Evolutionary conservation across 2,113 vertebrate genomes (phyloP), one percentile per base, ranked within the genome.

Genomic region (Mormoops blainvillei): DNA sequence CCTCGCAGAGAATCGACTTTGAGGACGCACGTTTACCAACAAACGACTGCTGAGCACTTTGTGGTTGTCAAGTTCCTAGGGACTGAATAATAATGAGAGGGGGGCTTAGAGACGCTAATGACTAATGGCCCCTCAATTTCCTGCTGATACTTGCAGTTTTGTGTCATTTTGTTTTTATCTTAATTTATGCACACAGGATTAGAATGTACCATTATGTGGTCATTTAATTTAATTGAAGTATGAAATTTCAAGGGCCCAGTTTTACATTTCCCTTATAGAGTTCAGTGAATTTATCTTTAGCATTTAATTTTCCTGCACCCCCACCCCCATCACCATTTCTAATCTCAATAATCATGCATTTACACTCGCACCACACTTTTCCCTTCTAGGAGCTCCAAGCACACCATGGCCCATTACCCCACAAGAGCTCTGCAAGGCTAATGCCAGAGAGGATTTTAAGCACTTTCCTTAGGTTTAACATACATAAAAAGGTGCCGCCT

Each of bases 121-220:
- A 97, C 94, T 97, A 97, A 96, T 91, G 95, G 95, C 91, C 82
- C 93, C 96, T 94, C 77, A 8, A 83, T 95, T 97, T 97, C 88
- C 91, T 95, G 96, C 97, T 97, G 97, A 97, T 15, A 63, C 86
- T 28, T 74, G 97, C 95, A 93, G 91, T 91, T 97, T 91, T 91
- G 45, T 94, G 91, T 94, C 96, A 94, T 96, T 97, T 97, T 97
- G 96, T 96, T 97, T 97, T 97, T 97, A 96, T 97, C 97, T 94
- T 97, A 97, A 97, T 96, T 97, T 97, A 97, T 96, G 97, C 97
- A 96, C 92, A 89, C 77, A 81, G 96, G 96, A 97, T 97, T 97
- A 96, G 96, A 97, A 96, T 95, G 94, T 92, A 95, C 94, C 92
- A 87, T 97, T 96, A 93, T 96, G 95, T 94, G 96, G 95, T 89